phyloP scores from a whole-genome alignment of 2,888 invertebrate genomes.

The Gibbula magus region DNA sequence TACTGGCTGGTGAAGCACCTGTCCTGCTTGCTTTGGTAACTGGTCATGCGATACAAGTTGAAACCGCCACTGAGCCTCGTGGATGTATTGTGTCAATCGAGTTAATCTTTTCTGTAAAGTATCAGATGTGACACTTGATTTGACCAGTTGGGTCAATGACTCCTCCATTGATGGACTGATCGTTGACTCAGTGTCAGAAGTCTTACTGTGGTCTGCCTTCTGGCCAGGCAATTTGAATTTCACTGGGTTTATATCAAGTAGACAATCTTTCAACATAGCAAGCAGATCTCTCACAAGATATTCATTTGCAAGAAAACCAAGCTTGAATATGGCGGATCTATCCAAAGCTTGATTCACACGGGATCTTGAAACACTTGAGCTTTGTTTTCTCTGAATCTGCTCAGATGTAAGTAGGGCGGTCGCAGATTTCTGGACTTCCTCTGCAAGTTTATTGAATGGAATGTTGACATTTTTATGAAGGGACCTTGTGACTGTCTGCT shows the following conservation, averaged over 20 bases:
- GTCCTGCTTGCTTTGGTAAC: slow-evolving; percentile 59
- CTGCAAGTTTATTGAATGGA: slow-evolving; percentile 7
- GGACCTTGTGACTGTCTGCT: slow-evolving; percentile 1
- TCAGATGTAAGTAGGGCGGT: background rate
- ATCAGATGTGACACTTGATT: slow-evolving; percentile 55
- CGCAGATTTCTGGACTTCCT: background rate
- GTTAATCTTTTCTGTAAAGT: slow-evolving; percentile 74
- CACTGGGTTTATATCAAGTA: slow-evolving; percentile 62
- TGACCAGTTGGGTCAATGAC: slow-evolving; percentile 52
- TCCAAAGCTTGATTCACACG: background rate
- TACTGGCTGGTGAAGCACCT: slow-evolving; percentile 55
- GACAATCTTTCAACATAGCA: slow-evolving; percentile 63
- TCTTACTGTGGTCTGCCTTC: slow-evolving; percentile 15
- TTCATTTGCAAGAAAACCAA: slow-evolving; percentile 67
- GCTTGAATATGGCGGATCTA: slow-evolving; percentile 26
- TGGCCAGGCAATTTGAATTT: slow-evolving; percentile 54
- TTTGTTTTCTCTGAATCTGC: background rate
- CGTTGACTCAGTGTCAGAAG: background rate
- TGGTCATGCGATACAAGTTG: slow-evolving; percentile 79
- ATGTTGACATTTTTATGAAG: background rate
- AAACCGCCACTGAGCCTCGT: slow-evolving; percentile 84
- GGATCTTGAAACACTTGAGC: background rate
- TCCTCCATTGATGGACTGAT: slow-evolving; percentile 54
- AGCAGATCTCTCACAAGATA: slow-evolving; percentile 68
- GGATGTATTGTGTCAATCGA: slow-evolving; percentile 77